Percentiles rank a stretch among this genome's conserved stretches.
Conservation (phyloP, 2,113 vertebrate species). For the Condylura cristata region DNA sequence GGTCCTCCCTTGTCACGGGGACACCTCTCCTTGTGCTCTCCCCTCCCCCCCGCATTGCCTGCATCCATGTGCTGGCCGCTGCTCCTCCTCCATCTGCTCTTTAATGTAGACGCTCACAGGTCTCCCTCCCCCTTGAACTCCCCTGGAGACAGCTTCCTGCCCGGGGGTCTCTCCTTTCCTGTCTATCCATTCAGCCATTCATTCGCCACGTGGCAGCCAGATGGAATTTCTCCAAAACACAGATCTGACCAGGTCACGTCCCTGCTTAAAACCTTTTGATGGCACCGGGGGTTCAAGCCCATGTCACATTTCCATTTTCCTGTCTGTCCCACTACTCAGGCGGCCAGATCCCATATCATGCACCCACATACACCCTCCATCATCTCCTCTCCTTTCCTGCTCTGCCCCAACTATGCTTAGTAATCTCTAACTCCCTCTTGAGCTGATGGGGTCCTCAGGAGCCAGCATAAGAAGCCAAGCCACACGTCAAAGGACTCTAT, state of each 20-base stretch:
- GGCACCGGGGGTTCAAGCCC: neutral
- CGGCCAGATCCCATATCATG: neutral
- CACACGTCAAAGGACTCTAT: neutral
- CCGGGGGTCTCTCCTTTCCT: constrained; percentile 23
- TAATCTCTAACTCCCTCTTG: neutral
- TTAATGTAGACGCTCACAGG: neutral
- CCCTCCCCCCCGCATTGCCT: neutral
- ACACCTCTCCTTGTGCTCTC: neutral
- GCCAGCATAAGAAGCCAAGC: neutral
- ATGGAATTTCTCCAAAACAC: constrained; percentile 38
- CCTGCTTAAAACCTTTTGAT: constrained; percentile 22
- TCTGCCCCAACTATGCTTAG: neutral
- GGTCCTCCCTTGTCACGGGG: too few relatives aligned
- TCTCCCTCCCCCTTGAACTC: neutral
- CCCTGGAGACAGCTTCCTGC: constrained; percentile 33
- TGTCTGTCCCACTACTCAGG: neutral
- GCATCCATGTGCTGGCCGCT: too few relatives aligned
- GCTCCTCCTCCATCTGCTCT: neutral
- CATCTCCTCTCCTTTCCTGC: neutral
- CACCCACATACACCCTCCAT: neutral
- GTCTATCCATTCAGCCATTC: neutral
- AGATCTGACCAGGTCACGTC: neutral
- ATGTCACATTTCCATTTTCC: constrained; percentile 34
- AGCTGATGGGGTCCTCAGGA: neutral
- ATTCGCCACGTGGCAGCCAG: neutral